Evolutionary conservation across 2,888 invertebrate species (phyloP).

Genomic region (Trichopria drosophilae): DNA sequence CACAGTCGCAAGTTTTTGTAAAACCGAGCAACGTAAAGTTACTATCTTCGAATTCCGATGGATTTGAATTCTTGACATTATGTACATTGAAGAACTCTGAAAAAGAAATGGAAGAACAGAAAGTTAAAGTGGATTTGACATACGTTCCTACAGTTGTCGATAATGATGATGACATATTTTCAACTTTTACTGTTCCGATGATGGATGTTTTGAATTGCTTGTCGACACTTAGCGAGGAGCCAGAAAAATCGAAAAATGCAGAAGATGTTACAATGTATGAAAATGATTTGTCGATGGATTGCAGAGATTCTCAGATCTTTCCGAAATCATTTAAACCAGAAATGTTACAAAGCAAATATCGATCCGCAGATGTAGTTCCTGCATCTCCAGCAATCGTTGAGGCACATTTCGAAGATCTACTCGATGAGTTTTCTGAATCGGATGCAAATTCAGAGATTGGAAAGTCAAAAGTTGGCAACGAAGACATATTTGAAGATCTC

Average conservation of each 20-base stretch:
- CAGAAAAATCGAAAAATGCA: neutral
- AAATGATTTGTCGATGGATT: neutral
- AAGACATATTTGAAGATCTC: conserved; percentile 19
- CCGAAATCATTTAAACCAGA: too few relatives aligned
- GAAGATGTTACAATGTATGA: neutral
- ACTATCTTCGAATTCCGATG: conserved; percentile 45
- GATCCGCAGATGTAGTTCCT: too few relatives aligned
- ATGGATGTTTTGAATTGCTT: conserved; percentile 36
- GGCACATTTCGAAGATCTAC: conserved; percentile 42
- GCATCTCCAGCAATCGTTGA: conserved; percentile 14
- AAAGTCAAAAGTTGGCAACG: neutral
- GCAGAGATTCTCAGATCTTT: neutral
- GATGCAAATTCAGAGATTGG: too few relatives aligned
- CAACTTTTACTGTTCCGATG: conserved; percentile 40
- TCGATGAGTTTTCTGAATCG: conserved; percentile 43
- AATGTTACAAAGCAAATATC: too few relatives aligned
- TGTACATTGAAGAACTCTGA: conserved; percentile 48
- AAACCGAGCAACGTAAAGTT: conserved; percentile 44
- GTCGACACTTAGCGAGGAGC: conserved; percentile 9
- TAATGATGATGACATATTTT: conserved; percentile 33
- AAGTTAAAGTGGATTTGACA: conserved; percentile 19
- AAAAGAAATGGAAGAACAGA: conserved; percentile 26
- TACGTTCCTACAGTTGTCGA: conserved; percentile 33
- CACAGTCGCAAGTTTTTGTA: too few relatives aligned
- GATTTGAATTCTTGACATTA: conserved; percentile 50